Conservation (phyloP, 2,113 vertebrate genomes). For the Chionodraco myersi region DNA sequence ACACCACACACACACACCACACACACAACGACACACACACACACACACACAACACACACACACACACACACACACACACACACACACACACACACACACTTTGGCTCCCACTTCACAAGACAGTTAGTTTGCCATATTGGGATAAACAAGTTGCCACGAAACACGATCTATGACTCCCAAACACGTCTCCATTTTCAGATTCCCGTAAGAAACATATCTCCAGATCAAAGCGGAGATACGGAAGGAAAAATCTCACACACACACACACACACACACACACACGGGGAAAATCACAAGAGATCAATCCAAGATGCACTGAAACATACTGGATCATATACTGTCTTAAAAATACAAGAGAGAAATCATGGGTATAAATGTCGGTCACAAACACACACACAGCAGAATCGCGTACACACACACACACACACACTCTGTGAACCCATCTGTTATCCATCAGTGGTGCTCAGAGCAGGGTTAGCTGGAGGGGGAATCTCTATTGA, state of each 20-base stretch:
- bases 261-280: too few relatives aligned
- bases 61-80: too few relatives aligned
- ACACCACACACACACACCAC: too few relatives aligned
- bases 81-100: not conserved
- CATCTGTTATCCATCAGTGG: conserved; percentile 76
- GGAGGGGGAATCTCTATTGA: conserved; percentile 61
- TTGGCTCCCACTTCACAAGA: not conserved
- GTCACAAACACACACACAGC: conserved; percentile 8
- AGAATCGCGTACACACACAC: not conserved
- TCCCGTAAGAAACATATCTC: conserved; percentile 41
- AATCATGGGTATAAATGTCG: conserved; percentile 16
- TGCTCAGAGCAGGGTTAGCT: conserved; percentile 51
- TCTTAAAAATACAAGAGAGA: not conserved
- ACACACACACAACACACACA: too few relatives aligned
- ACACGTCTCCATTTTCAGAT: conserved; percentile 59
- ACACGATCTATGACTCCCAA: conserved; percentile 59
- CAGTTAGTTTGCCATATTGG: conserved; percentile 71
- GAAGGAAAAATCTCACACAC: conserved; percentile 6
- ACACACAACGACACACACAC: too few relatives aligned
- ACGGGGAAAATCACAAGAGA: conserved; percentile 15
- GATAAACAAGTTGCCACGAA: conserved; percentile 68
- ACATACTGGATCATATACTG: conserved; percentile 22
- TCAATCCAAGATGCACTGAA: conserved; percentile 39
- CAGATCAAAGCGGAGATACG: conserved; percentile 23
- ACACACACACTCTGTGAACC: conserved; percentile 51